Evolutionary conservation across 2,888 invertebrate species (phyloP), one percentile per base, ranked within the genome.

Genomic region (Ennomos fuscantarius): DNA sequence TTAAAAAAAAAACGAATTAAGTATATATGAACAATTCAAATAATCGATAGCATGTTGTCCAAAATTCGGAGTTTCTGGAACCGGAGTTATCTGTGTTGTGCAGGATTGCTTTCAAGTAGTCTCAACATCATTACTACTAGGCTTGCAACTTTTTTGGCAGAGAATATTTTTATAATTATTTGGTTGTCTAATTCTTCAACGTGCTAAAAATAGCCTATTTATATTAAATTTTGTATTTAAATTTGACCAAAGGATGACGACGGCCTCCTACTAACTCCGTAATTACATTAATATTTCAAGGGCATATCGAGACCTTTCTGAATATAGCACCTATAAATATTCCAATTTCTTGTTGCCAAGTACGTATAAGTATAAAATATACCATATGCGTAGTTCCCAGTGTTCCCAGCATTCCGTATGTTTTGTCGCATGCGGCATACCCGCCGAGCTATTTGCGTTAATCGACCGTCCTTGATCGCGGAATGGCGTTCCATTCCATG

Each of bases 341-440:
- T 24, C 24, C 9, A n/a, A 46, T 35, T 46, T 9, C 9, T 36
- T 35, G 49, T 56, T 50, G 10, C 56, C 51, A 51, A 41, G 55
- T 50, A 46, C 5, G 56, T n/a, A n/a, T n/a, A n/a, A n/a, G 56
- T 51, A 47, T 36, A 35, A 32, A 24, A 6, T 37, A 43, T 51
- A 13, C 51, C 51, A 51, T 51, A 55, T 48, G 55, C 15, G 55
- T n/a, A 39, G 35, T 49, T 44, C 53, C 46, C 53, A 43, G 34
- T 49, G 35, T 49, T 44, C 53, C 46, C 53, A 43, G 37, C 49
- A 13, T 51, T 41, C 56, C 39, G 32, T 36, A 8, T 45, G 55
- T 62, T 62, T 60, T 63, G 55, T 62, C 56, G 45, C 53, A 59
- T 58, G 49, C 57, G 49, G 49, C 55, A 67, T 60, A 8, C 48